Base-by-base conservation (phyloP, 2,113 vertebrate species). In the Gnathonemus longibarbis region DNA sequence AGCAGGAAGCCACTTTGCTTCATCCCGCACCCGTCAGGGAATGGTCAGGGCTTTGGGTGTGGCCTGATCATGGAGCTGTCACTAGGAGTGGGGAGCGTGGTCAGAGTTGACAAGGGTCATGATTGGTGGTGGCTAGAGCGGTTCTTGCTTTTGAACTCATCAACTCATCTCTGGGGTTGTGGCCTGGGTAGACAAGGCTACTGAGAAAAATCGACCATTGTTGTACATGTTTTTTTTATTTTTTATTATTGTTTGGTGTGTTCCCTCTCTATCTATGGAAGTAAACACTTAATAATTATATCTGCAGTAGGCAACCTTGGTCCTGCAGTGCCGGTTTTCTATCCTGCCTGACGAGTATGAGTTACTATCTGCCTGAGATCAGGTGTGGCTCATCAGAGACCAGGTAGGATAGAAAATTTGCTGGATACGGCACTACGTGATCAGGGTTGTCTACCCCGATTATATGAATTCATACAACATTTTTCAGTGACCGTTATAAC, bases 11-110 rank as follows among this genome's bases (percentile, higher is more conserved):
- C 80, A 8, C 80, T 9, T 24, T n/a, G 46, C 49, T 87, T 21
- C 3, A 77, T 49, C 48, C 50, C 31, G 46, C 91, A 90, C 91
- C 92, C 93, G 90, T 90, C 52, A 19, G 46, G 13, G 66, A 6
- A 35, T 31, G 31, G 15, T 17, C 19, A 3, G 35, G 70, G 15
- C 8, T 66, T 0, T 66, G 62, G 62, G 62, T 9, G n/a, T 66
- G 62, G 24, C 62, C 62, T 11, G 62, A 27, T 66, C 62, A 19
- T 77, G 70, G 31, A 35, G 13, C 35, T 66, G 62, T 66, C 3
- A 66, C 62, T 11, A 9, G 62, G 77, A 45, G 19, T 24, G 31
- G 5, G 42, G 19, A 2, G 10, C 10, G 15, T 2, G 80, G 42
- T 58, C 21, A 58, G 80, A 6, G 80, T 62, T 62, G 24, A n/a